Evolutionary conservation across 1,140 invertebrate species (phyloP).

Genomic region (Zaprionus inermis): DNA sequence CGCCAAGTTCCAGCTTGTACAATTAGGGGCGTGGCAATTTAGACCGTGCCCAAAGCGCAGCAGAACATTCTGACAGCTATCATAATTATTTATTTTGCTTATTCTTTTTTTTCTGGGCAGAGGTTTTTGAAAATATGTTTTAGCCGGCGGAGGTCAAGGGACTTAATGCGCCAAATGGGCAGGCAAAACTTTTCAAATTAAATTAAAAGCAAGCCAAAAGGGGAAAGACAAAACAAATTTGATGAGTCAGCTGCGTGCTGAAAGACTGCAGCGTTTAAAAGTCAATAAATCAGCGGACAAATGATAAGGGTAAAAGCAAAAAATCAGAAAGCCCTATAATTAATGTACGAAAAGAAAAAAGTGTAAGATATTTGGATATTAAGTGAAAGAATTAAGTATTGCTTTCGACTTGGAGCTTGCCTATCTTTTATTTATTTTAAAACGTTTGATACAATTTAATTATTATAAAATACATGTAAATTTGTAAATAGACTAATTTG

Average conservation of each 20-base stretch:
- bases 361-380: conserved; percentile 32
- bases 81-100: conserved; percentile 73
- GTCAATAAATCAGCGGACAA: conserved; percentile 72
- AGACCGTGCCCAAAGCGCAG: conserved; percentile 13
- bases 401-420: background rate
- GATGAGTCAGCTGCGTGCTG: conserved; percentile 73
- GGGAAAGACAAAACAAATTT: conserved; percentile 73
- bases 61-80: conserved; percentile 70
- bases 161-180: conserved; percentile 79
- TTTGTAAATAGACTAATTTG: too few relatives aligned
- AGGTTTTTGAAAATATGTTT: conserved; percentile 15
- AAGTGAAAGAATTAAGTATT: background rate
- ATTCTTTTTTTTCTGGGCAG: conserved; percentile 34
- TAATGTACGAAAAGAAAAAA: conserved; percentile 43
- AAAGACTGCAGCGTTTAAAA: conserved; percentile 70
- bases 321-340: conserved; percentile 42
- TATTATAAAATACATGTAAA: too few relatives aligned
- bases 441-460: too few relatives aligned
- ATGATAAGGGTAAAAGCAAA: conserved; percentile 58
- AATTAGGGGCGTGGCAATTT: conserved; percentile 55
- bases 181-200: conserved; percentile 82
- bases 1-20: conserved; percentile 24
- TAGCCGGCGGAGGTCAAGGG: conserved; percentile 47
- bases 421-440: background rate
- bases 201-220: conserved; percentile 76